Conservation (phyloP, 2,797 vertebrate species). For the Gambelia wislizenii region DNA sequence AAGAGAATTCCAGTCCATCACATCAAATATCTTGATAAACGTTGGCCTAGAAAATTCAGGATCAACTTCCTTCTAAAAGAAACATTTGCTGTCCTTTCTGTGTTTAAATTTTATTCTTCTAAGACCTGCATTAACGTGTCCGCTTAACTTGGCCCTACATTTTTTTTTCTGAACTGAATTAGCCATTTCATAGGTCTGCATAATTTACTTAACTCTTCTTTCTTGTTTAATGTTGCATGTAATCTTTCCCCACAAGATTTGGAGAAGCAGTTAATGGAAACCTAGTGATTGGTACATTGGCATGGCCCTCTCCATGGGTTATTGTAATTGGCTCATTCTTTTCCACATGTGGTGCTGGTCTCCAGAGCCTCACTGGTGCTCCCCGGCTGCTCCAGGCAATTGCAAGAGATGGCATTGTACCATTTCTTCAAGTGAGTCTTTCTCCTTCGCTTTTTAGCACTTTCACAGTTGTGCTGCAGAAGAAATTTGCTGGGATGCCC, state of each 20-base stretch:
- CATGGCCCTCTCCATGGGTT: conserved; percentile 98
- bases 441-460: not conserved
- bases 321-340: conserved; percentile 98
- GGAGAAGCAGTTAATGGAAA: conserved; percentile 94
- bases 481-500: not conserved
- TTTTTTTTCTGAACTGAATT: not conserved
- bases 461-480: not conserved
- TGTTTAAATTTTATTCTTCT: not conserved
- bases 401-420: conserved; percentile 92
- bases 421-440: conserved; percentile 89
- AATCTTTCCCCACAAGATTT: conserved; percentile 77
- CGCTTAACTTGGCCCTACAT: not conserved
- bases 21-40: too few relatives aligned
- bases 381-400: conserved; percentile 95
- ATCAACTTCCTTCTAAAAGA: not conserved
- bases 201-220: conserved; percentile 8
- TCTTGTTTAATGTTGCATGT: conserved; percentile 32
- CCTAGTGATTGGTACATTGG: conserved; percentile 92
- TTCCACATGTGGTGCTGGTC: conserved; percentile 94
- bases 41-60: not conserved
- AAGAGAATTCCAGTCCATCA: too few relatives aligned
- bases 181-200: not conserved
- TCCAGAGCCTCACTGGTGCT: conserved; percentile 95
- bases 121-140: not conserved
- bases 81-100: not conserved